These are phyloP conservation scores for Apamea monoglypha DNA, from an alignment of 2,888 invertebrate genomes.

Conservation along the genomic window DNA sequence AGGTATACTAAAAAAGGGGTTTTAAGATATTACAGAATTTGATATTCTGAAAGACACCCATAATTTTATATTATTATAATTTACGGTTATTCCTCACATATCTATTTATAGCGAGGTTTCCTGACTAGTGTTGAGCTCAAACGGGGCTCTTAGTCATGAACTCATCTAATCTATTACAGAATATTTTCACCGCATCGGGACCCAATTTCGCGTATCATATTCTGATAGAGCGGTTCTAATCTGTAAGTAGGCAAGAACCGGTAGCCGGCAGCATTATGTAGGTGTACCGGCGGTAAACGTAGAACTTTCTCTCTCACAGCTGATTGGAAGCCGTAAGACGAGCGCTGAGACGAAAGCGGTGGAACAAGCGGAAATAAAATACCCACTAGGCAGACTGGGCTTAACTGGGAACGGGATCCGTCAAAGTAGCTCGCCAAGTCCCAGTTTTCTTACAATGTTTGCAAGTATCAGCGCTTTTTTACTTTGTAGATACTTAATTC, in stretches of 20 bases:
- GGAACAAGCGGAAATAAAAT: conserved; percentile 11
- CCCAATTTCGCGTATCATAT: conserved; percentile 9
- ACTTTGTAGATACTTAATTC: not conserved
- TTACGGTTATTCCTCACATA: not conserved
- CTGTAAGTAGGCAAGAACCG: conserved; percentile 32
- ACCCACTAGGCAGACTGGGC: not conserved
- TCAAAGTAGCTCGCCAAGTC: not conserved
- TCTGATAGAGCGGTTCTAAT: conserved; percentile 19
- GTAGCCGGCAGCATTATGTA: conserved; percentile 48
- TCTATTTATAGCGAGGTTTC: not conserved
- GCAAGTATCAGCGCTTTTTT: not conserved
- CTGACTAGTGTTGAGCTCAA: not conserved
- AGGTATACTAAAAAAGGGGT: not conserved
- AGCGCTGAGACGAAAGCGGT: conserved; percentile 22
- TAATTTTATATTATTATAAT: not conserved
- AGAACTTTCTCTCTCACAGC: conserved; percentile 62
- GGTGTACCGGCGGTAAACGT: conserved; percentile 36
- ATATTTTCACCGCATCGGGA: not conserved
- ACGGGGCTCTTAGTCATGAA: not conserved
- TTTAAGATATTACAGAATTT: not conserved
- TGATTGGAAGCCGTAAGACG: conserved; percentile 50
- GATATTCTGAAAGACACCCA: not conserved
- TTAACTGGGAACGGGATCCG: not conserved
- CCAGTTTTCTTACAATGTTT: not conserved
- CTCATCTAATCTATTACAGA: not conserved